A percentile compares a stretch with the other conserved stretches of the same genome.
Evolutionary conservation across 2,888 invertebrate species (phyloP).

Genomic region (Cerastis rubricosa): DNA sequence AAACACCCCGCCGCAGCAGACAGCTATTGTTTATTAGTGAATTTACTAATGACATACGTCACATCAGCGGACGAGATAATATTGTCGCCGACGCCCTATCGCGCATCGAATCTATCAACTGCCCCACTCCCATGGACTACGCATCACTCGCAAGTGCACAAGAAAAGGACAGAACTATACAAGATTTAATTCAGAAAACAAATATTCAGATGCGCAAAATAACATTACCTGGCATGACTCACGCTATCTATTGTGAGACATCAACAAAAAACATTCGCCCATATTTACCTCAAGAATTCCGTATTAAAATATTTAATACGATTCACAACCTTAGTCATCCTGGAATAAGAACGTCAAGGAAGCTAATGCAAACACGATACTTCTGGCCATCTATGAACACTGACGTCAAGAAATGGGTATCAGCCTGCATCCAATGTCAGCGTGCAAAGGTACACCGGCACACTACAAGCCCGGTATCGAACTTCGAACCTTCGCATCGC

Average conservation of each 20-base stretch:
- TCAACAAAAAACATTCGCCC: conserved; percentile 15
- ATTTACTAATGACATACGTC: too few relatives aligned
- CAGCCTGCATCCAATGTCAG: conserved; percentile 14
- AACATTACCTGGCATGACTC: conserved; percentile 3
- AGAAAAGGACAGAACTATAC: not conserved
- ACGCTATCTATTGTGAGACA: conserved; percentile 15
- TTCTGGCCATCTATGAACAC: conserved; percentile 35
- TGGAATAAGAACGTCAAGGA: conserved; percentile 4
- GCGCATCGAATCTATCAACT: conserved; percentile 11
- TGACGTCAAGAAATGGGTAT: conserved; percentile 5
- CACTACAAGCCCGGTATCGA: not conserved
- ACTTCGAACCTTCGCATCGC: not conserved
- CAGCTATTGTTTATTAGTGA: conserved; percentile 35
- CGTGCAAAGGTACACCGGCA: conserved; percentile 10
- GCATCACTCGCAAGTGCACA: conserved; percentile 1
- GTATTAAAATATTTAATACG: conserved; percentile 1
- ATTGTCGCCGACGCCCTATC: conserved; percentile 23
- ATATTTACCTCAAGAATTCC: conserved; percentile 15
- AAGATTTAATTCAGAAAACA: not conserved
- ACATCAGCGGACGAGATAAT: conserved; percentile 15
- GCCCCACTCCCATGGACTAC: conserved; percentile 20
- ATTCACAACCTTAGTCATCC: conserved; percentile 35
- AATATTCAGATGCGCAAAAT: conserved; percentile 1
- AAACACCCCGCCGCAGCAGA: conserved; percentile 4
- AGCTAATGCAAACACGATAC: conserved; percentile 5